Percentiles rank a stretch among this genome's conserved stretches.
Conservation (phyloP, 2,888 invertebrate genomes). For the Drosophila kuntzei region DNA sequence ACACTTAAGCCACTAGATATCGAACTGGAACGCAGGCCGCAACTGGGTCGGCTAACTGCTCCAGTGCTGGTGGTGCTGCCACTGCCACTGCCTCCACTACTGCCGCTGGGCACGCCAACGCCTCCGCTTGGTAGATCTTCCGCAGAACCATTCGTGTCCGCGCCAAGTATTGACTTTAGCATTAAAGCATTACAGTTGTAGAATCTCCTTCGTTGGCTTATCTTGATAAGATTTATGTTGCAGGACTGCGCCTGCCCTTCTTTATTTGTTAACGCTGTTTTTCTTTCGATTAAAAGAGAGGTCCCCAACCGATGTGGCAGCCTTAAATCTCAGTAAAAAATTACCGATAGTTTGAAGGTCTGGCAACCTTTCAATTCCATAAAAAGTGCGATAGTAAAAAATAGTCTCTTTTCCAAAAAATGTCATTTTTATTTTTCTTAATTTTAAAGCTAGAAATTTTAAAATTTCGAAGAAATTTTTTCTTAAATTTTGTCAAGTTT, state of each 20-base stretch:
- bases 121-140: conserved; percentile 73
- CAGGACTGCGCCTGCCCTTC: conserved; percentile 45
- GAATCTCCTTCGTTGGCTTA: conserved; percentile 78
- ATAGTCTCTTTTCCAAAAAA: no score
- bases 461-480: no score
- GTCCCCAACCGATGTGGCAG: no score
- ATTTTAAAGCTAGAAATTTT: no score
- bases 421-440: no score
- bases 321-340: no score
- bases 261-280: conserved; percentile 27
- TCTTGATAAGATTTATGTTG: conserved; percentile 56
- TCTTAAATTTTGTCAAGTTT: no score
- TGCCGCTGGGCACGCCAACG: conserved; percentile 52
- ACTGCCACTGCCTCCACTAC: conserved; percentile 45
- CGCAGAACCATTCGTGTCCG: conserved; percentile 81
- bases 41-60: conserved; percentile 53
- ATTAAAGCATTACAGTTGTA: conserved; percentile 84
- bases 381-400: no score
- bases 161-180: conserved; percentile 84
- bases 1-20: conserved; percentile 62
- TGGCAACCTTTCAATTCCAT: no score
- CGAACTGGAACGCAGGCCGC: conserved; percentile 62
- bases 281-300: no score
- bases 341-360: no score
- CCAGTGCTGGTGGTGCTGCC: conserved; percentile 37